These are phyloP conservation scores for Morpho achilles DNA, from an alignment of 2,888 invertebrate species.

Conservation along the genomic window DNA sequence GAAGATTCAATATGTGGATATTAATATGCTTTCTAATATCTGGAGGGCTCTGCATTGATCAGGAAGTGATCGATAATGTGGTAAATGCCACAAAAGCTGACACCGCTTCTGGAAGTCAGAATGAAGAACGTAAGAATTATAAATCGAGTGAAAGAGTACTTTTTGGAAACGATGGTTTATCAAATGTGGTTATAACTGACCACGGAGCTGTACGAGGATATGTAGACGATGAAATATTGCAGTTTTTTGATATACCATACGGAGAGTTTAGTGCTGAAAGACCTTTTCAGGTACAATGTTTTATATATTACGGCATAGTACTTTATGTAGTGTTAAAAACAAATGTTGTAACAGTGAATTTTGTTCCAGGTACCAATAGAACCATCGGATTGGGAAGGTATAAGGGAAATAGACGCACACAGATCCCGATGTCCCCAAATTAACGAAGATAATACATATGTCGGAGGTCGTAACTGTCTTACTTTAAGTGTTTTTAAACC, in stretches of 20 bases:
- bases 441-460: slow-evolving; percentile 27
- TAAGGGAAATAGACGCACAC: slow-evolving; percentile 39
- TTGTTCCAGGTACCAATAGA: slow-evolving; percentile 44
- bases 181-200: slow-evolving; percentile 36
- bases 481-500: slow-evolving; percentile 60
- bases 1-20: slow-evolving; percentile 14
- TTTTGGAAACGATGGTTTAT: neutral
- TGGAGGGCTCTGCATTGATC: neutral
- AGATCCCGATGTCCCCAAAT: slow-evolving; percentile 52
- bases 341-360: slow-evolving; percentile 1
- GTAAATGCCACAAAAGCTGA: neutral
- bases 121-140: neutral
- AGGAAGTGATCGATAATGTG: neutral
- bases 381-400: slow-evolving; percentile 33
- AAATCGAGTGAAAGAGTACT: too few relatives aligned
- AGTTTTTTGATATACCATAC: slow-evolving; percentile 57
- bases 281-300: slow-evolving; percentile 42
- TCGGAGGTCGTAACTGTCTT: slow-evolving; percentile 52
- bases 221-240: slow-evolving; percentile 35
- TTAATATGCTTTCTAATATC: slow-evolving; percentile 3
- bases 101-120: neutral
- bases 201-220: slow-evolving; percentile 44
- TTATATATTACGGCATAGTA: neutral
- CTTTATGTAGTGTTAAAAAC: neutral
- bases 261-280: slow-evolving; percentile 35